Percentiles rank a stretch among this genome's conserved stretches.
These are phyloP conservation scores for Stenichneumon culpator DNA, from an alignment of 2,888 invertebrate genomes.

Conservation along the genomic window DNA sequence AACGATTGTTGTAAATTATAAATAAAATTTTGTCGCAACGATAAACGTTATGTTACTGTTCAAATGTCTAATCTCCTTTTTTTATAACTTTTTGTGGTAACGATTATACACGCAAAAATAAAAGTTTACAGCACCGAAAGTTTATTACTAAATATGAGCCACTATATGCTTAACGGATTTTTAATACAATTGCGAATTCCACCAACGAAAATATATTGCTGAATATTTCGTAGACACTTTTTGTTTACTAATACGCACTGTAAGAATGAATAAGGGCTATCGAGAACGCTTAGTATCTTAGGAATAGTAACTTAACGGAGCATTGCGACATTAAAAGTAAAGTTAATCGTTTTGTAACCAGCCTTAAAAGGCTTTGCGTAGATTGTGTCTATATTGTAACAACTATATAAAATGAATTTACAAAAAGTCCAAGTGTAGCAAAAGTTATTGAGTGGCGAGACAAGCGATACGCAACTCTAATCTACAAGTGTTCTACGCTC, in stretches of 20 bases:
- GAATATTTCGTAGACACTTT: conserved; percentile 12
- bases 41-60: not conserved
- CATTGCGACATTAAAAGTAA: not conserved
- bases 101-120: not conserved
- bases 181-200: not conserved
- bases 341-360: not conserved
- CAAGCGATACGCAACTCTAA: conserved; percentile 23
- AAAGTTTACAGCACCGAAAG: conserved; percentile 23
- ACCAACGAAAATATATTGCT: conserved; percentile 15
- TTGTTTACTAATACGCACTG: not conserved
- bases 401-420: conserved; percentile 2
- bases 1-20: not conserved
- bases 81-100: not conserved
- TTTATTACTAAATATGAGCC: conserved; percentile 3
- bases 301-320: conserved; percentile 14
- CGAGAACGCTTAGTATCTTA: conserved; percentile 5
- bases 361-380: not conserved
- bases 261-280: not conserved
- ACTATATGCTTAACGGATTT: not conserved
- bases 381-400: not conserved
- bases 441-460: conserved; percentile 20
- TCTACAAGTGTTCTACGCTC: conserved; percentile 16
- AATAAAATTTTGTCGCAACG: not conserved
- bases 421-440: conserved; percentile 3
- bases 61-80: not conserved